Base-by-base conservation (phyloP, 1,140 invertebrate genomes). In the Neodiprion fabricii region DNA sequence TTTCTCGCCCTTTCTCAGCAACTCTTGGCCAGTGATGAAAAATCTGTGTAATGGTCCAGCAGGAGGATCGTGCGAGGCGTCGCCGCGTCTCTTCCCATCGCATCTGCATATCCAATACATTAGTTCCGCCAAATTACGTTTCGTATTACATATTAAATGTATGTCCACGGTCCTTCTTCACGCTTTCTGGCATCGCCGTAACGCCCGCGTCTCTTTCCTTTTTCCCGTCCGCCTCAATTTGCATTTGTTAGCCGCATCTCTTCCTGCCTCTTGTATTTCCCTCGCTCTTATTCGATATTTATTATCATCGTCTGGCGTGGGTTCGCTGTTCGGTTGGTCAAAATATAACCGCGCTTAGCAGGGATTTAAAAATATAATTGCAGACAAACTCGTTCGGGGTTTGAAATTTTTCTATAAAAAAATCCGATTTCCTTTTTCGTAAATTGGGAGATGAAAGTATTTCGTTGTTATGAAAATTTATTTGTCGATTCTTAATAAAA, bases 61-160 rank as follows among this genome's bases (percentile, higher is more conserved):
- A 61, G 11, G 5, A 14, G 53, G n/a, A 5, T 14, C 8, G 4
- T 40, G 28, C 5, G 5, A 9, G 14, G 70, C 70, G 12, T 11
- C 3, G 12, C 12, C 11, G 40, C 12, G 67, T 21, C 40, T 47
- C 67, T 47, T 69, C 23, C 67, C 40, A 7, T 71, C 48, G 48
- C 70, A 71, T 71, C 48, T 40, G 70, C 70, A 71, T 71, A 71
- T 48, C 70, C 70, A 50, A 71, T 71, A 71, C 48, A 71, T 71
- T 71, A 71, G 70, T 71, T 71, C 70, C 70, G 48, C n/a, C 70
- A 71, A 71, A 71, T 71, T 71, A 71, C 70, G 47, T 71, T 71
- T 50, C 70, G 70, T 71, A 71, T 71, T 71, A 71, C 70, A 48
- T 71, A 23, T 71, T 71, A 71, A 71, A 71, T 71, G 48, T 71